Evolutionary conservation across 2,797 vertebrate species (phyloP).

Genomic region (Chaenodraco wilsoni): DNA sequence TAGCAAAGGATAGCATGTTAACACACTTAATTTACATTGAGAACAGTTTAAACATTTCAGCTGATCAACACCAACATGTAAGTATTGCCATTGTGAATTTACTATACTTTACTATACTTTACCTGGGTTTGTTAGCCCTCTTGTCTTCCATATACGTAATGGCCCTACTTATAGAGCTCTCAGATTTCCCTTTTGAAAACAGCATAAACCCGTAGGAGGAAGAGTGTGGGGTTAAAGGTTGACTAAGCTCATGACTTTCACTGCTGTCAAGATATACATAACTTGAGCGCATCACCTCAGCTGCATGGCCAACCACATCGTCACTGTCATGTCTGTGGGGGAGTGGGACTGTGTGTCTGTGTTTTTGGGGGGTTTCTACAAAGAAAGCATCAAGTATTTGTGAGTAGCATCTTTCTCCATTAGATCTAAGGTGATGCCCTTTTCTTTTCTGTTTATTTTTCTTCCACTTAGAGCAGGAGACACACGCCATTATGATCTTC

Average conservation of each 20-base stretch:
- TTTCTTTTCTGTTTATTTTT: neutral
- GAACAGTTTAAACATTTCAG: neutral
- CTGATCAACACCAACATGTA: neutral
- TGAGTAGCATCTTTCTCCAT: constrained; percentile 1
- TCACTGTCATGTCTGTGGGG: constrained; percentile 16
- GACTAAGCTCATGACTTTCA: constrained; percentile 44
- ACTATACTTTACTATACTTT: too few species aligned
- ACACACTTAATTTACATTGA: neutral
- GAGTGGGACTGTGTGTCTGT: neutral
- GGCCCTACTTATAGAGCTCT: constrained; percentile 17
- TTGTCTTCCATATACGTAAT: neutral
- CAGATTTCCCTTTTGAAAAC: constrained; percentile 52
- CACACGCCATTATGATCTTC: neutral
- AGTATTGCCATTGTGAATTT: neutral
- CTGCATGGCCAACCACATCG: constrained; percentile 3
- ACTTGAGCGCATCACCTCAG: constrained; percentile 13
- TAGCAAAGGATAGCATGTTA: neutral
- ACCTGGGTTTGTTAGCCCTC: neutral
- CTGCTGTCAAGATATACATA: constrained; percentile 25
- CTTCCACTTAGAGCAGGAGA: neutral
- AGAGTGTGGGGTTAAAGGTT: constrained; percentile 47
- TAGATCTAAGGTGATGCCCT: neutral
- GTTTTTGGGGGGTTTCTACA: constrained; percentile 3
- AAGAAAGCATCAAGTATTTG: constrained; percentile 1
- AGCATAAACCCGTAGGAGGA: constrained; percentile 29